Percentiles rank a stretch among this genome's conserved stretches.
phyloP scores from a whole-genome alignment of 1,140 invertebrate genomes.

The Cyrtorhinus lividipennis region DNA sequence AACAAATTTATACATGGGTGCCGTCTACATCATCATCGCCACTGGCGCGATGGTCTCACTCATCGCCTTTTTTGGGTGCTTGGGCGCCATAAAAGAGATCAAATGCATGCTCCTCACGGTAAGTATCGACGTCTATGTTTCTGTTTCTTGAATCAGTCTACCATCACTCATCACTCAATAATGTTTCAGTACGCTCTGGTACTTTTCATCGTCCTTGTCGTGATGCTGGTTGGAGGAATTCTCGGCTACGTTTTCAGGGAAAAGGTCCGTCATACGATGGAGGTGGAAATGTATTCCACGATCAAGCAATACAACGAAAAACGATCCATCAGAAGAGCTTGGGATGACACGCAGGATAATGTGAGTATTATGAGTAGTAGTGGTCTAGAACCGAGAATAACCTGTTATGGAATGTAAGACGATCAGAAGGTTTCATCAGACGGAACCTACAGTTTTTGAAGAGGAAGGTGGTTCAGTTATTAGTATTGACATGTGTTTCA shows the following conservation, averaged over 20 bases:
- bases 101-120: slow-evolving; percentile 79
- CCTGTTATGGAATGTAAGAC: background rate
- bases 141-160: too few relatives aligned
- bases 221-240: slow-evolving; percentile 74
- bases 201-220: slow-evolving; percentile 70
- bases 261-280: slow-evolving; percentile 52
- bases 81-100: slow-evolving; percentile 72
- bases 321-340: slow-evolving; percentile 52
- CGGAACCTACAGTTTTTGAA: too few relatives aligned
- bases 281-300: slow-evolving; percentile 60
- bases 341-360: slow-evolving; percentile 61
- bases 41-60: slow-evolving; percentile 60
- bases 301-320: slow-evolving; percentile 53
- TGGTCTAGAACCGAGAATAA: too few relatives aligned
- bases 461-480: background rate
- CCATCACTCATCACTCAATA: background rate
- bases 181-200: slow-evolving; percentile 67
- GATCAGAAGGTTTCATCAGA: too few relatives aligned
- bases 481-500: too few relatives aligned
- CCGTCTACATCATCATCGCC: slow-evolving; percentile 62
- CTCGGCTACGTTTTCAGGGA: slow-evolving; percentile 75
- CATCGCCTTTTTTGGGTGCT: slow-evolving; percentile 69
- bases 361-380: too few relatives aligned
- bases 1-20: slow-evolving; percentile 66
- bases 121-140: too few relatives aligned